Base-by-base conservation (phyloP, 2,113 vertebrate species). In the Agelaius phoeniceus region DNA sequence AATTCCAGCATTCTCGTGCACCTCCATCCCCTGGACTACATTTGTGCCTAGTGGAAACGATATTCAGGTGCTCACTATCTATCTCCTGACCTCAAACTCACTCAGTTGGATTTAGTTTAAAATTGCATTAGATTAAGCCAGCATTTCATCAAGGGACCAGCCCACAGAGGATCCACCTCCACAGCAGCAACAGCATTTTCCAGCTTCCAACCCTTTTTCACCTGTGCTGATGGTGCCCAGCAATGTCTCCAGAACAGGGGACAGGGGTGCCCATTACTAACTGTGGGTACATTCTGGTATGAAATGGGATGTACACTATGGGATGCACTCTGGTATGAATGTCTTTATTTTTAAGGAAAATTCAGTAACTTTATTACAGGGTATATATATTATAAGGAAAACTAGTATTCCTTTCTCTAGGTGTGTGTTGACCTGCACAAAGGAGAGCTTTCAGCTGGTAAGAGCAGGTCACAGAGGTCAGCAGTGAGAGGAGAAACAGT, bases 151-250 rank as follows among this genome's bases (percentile, higher is more conserved):
- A 10, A n/a, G 75, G 78, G 41, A 33, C 16, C 44, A 48, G 57
- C 35, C n/a, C 2, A 0, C 3, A 8, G 67, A 83, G 15, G n/a
- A 13, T 54, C 41, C 37, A 57, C 15, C 57, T 90, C 35, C 28
- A 6, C 7, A 21, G 62, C 35, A 73, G 57, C 66, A 90, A 11
- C 82, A 63, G 35, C 8, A 0, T 37, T 72, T 22, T 48, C 66
- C 57, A 55, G 0, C 27, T 59, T 67, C 2, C n/a, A 46, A 27
- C 10, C 28, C 11, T 0, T 44, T 27, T 77, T 87, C 31, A 9
- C 10, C 1, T 4, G 23, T 75, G 74, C 43, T 55, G 1, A 10
- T 31, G 41, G 4, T 7, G 13, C 28, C 43, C 61, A 31, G 28
- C 22, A 16, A 26, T 31, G 33, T 22, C 73, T 80, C 52, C 71